Base-by-base conservation (phyloP, 2,797 vertebrate genomes). In the Rhynchonycteris naso region DNA sequence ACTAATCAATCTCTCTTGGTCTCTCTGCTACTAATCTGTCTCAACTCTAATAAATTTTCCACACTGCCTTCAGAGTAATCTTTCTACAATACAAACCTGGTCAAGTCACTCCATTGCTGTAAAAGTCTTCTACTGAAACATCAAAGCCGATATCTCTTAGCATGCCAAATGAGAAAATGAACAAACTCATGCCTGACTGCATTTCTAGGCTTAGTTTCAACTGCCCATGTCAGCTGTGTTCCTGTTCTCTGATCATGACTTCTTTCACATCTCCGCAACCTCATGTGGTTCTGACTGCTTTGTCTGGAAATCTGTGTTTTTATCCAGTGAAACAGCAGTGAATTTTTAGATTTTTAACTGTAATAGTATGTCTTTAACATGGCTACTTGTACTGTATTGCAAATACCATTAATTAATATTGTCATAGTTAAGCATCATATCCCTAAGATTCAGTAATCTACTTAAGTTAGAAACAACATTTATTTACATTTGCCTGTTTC, bases 31-130 rank as follows among this genome's bases (percentile, higher is more conserved):
- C 56, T 43, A 75, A 68, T 68, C 26, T 89, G 38, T 91, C 61
- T 91, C 68, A 84, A 87, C 28, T 35, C 61, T 94, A 81, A 91
- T 71, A 72, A 71, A 75, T 94, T 84, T 78, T 84, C 35, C 16
- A 21, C 8, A 26, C 7, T 30, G 4, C 26, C 76, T n/a, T 80
- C 8, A 11, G 38, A 91, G 21, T 83, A 61, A 79, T 50, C 24
- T 38, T 81, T 65, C 74, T n/a, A 54, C 33, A 72, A 68, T 1
- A 84, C 2, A 15, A 89, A n/a, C 24, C 19, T 75, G 47, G 6
- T 10, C 61, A 94, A 86, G 35, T 66, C 16, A 30, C 21, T 63
- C 18, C 16, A 50, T 15, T 71, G 38, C 65, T 89, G 47, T 68
- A 33, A 76, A 75, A 76, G 43, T 74, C 65, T 18, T 83, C 59